A percentile compares a stretch with the other conserved stretches of the same genome.
Evolutionary conservation across 2,113 vertebrate genomes (phyloP).

Genomic region (Atherinomorus stipes): DNA sequence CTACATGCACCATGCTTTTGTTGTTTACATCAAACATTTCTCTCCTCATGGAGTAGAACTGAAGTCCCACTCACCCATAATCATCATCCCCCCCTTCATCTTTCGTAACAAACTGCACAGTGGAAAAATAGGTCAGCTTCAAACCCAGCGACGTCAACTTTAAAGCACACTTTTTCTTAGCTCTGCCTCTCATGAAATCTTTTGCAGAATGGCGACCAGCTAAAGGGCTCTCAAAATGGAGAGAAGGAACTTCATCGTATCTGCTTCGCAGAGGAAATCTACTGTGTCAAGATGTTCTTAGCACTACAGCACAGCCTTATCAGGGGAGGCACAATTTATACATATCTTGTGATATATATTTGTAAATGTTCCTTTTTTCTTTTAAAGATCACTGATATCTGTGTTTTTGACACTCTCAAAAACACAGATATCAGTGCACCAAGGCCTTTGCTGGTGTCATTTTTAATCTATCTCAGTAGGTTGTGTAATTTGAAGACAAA

Average conservation of each 20-base stretch:
- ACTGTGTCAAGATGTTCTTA: constrained; percentile 23
- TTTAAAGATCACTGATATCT: constrained; percentile 16
- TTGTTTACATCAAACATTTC: constrained; percentile 72
- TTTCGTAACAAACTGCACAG: constrained; percentile 31
- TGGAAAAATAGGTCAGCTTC: constrained; percentile 54
- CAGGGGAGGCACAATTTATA: constrained; percentile 19
- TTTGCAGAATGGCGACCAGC: constrained; percentile 66
- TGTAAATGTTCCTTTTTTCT: constrained; percentile 23
- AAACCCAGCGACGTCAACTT: constrained; percentile 30
- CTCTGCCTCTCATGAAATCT: constrained; percentile 38
- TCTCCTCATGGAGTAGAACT: constrained; percentile 35
- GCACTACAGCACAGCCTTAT: constrained; percentile 15
- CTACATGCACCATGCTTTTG: constrained; percentile 66
- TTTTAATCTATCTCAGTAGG: constrained; percentile 27
- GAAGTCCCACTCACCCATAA: constrained; percentile 26
- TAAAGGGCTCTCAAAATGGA: constrained; percentile 72
- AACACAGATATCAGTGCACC: no score
- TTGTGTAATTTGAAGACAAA: constrained; percentile 34
- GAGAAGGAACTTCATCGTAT: constrained; percentile 59
- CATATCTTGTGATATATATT: constrained; percentile 17
- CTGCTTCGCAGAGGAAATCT: constrained; percentile 24
- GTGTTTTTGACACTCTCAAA: constrained; percentile 21
- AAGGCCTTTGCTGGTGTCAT: constrained; percentile 38
- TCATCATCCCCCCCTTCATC: constrained; percentile 24
- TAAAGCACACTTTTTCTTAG: constrained; percentile 37